Evolutionary conservation across 2,797 vertebrate species (phyloP).

Genomic region (Myotis pilosus): DNA sequence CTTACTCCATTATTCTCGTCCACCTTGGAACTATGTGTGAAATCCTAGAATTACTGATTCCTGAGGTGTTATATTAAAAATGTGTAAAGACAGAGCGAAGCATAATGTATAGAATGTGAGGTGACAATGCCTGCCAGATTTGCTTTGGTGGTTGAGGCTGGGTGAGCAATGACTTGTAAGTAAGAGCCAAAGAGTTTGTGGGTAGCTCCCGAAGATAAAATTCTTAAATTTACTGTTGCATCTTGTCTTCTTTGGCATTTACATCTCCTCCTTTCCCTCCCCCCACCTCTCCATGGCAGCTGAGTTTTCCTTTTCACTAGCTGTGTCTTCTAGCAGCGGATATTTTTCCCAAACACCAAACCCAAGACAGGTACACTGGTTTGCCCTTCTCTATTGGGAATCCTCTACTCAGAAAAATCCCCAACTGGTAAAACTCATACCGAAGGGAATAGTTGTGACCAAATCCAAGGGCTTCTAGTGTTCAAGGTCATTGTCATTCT

Average conservation of each 20-base stretch:
- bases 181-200: neutral
- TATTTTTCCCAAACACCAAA: neutral
- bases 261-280: neutral
- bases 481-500: slow-evolving; percentile 36
- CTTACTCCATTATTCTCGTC: neutral
- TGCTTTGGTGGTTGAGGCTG: neutral
- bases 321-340: neutral
- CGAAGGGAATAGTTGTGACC: neutral
- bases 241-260: neutral
- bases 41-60: neutral
- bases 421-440: neutral
- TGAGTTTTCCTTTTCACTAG: neutral
- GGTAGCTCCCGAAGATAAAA: neutral
- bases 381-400: neutral
- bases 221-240: neutral
- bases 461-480: neutral
- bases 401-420: neutral
- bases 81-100: neutral
- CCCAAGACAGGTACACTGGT: neutral
- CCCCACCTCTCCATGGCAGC: neutral
- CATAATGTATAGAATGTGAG: neutral
- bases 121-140: neutral
- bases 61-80: neutral
- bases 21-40: neutral
- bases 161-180: neutral